Evolutionary conservation across 92 coral and sea anemone species (phyloP).

Genomic region (Bergia puertoricense): DNA sequence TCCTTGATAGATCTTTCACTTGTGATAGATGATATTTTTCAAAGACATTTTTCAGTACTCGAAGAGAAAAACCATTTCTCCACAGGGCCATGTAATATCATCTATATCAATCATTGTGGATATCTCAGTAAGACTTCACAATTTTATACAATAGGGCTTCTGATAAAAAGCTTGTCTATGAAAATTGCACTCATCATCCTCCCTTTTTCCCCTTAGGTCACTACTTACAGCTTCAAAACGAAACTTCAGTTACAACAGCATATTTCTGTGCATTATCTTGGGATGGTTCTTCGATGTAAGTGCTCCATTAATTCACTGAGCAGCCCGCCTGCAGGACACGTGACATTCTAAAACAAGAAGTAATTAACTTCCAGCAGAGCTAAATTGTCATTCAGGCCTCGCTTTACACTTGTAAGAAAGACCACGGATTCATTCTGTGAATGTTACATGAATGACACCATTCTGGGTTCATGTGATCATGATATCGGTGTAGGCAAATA

Average conservation of each 20-base stretch:
- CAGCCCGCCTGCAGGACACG: no score
- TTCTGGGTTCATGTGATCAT: no score
- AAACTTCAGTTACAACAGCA: constrained; percentile 51
- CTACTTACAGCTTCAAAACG: constrained; percentile 38
- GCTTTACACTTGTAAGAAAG: background rate
- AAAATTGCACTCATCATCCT: background rate
- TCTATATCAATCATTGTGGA: background rate
- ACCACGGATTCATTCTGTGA: background rate
- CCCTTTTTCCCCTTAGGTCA: constrained; percentile 8
- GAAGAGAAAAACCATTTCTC: no score
- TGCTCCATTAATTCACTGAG: background rate
- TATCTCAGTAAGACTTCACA: background rate
- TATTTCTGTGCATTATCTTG: constrained; percentile 67
- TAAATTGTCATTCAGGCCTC: background rate
- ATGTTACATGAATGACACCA: no score
- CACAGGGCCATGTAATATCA: no score
- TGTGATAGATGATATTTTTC: no score
- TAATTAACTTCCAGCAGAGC: background rate
- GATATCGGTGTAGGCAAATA: no score
- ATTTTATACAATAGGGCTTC: background rate
- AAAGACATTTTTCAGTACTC: no score
- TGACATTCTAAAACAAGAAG: background rate
- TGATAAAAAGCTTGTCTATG: background rate
- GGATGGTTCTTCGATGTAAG: constrained; percentile 99
- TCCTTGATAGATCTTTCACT: no score